These are phyloP conservation scores for Apogon talboti DNA, from an alignment of 2,797 vertebrate species.

Conservation along the genomic window DNA sequence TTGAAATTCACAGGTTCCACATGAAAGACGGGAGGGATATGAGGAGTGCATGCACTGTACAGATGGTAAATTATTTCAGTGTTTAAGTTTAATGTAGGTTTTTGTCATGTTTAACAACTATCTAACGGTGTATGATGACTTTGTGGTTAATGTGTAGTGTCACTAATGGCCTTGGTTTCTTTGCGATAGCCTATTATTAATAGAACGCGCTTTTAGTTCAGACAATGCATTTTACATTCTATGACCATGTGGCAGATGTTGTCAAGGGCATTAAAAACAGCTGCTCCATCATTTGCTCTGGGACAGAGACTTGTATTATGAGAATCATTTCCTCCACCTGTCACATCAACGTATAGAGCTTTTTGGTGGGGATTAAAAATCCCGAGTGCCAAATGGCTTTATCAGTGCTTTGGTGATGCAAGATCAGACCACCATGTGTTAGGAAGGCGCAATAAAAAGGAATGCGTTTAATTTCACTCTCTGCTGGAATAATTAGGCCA, in stretches of 20 bases:
- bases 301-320: slow-evolving; percentile 26
- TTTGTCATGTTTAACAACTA: slow-evolving; percentile 27
- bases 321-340: slow-evolving; percentile 56
- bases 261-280: slow-evolving; percentile 20
- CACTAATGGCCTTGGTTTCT: slow-evolving; percentile 27
- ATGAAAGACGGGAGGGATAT: background rate
- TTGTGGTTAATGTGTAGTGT: slow-evolving; percentile 29
- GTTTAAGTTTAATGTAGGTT: slow-evolving; percentile 37
- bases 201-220: slow-evolving; percentile 35
- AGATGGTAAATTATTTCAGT: slow-evolving; percentile 6
- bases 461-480: slow-evolving; percentile 79
- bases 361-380: slow-evolving; percentile 17
- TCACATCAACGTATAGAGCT: slow-evolving; percentile 36
- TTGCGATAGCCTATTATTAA: slow-evolving; percentile 35
- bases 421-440: slow-evolving; percentile 68
- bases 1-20: slow-evolving; percentile 19
- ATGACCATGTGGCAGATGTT: slow-evolving; percentile 21
- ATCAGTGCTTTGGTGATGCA: slow-evolving; percentile 41
- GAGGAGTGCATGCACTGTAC: slow-evolving; percentile 6
- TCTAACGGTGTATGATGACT: slow-evolving; percentile 14
- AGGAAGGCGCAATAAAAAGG: slow-evolving; percentile 62
- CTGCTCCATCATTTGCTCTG: slow-evolving; percentile 22
- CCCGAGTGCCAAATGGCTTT: slow-evolving; percentile 28
- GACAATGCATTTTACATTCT: slow-evolving; percentile 48
- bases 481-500: slow-evolving; percentile 81